These are phyloP conservation scores for Halisarca cf. caerulea DNA, from an alignment of 37 sponge, comb jelly and placozoan genomes.

Conservation along the genomic window DNA sequence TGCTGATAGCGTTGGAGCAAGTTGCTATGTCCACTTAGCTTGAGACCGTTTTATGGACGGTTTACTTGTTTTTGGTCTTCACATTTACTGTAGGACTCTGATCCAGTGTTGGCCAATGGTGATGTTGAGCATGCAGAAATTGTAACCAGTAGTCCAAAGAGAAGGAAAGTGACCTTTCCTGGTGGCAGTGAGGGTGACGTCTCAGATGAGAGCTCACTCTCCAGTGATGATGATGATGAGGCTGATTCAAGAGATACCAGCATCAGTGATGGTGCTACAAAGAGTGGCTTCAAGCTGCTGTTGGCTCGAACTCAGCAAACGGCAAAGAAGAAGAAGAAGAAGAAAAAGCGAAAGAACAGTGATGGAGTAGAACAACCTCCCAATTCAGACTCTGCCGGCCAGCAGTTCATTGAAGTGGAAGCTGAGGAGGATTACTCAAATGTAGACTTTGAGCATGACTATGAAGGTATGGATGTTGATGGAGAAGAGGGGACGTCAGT, in stretches of 20 bases:
- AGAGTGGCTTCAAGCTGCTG: not conserved
- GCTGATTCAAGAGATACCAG: not conserved
- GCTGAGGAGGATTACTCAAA: constrained; percentile 14
- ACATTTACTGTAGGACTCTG: not conserved
- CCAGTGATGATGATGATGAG: not conserved
- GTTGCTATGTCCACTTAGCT: too few species aligned
- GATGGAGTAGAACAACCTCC: not conserved
- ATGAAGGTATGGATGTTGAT: not conserved
- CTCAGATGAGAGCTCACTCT: not conserved
- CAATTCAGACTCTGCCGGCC: too few species aligned
- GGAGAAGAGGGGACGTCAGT: constrained; percentile 26
- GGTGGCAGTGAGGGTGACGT: constrained; percentile 6
- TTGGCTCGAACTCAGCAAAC: not conserved
- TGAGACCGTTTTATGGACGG: too few species aligned
- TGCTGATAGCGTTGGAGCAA: too few species aligned
- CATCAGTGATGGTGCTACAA: not conserved
- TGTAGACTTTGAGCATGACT: constrained; percentile 11
- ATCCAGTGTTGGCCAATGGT: not conserved
- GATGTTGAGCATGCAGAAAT: too few species aligned
- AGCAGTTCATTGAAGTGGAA: not conserved
- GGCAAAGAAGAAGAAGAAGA: not conserved
- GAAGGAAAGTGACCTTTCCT: constrained; percentile 32
- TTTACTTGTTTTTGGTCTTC: too few species aligned
- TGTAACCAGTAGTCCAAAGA: not conserved
- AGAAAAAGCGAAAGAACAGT: not conserved